Base-by-base conservation (phyloP, 2,888 invertebrate genomes). In the Pocota personata region DNA sequence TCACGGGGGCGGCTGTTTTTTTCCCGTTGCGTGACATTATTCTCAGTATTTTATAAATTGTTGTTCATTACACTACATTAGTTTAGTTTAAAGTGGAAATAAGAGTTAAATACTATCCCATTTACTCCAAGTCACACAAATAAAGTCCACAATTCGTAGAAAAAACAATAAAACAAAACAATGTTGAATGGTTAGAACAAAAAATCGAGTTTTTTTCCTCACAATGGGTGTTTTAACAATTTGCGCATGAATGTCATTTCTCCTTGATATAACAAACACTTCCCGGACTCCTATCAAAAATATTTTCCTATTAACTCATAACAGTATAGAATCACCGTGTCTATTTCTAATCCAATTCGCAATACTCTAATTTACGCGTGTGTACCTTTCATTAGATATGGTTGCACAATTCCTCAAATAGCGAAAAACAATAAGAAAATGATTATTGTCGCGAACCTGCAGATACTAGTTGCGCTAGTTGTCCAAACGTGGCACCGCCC, bases 151-250 rank as follows among this genome's bases (percentile, higher is more conserved):
- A 32, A 5, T 21, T n/a, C 0, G 21, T 30, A 37, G 35, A 14
- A n/a, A 8, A 19, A 35, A 24, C 24, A 48, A 16, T 21, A 30
- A 40, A 40, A 57, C 3, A 46, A 43, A 21, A 40, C 27, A 50
- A 77, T 77, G 77, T 43, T 77, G 19, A 77, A 77, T 60, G 77
- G 77, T 77, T 77, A 77, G 77, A 58, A 62, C 30, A 40, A 24
- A 14, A 4, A 2, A 4, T 21, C 14, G 24, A 24, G 4, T 35
- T 32, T 14, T 12, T 58, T 37, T 48, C 14, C 16, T 46, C 2
- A 27, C 14, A 32, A 8, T 27, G 10, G 19, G 62, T 30, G 16
- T 19, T 19, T 35, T 16, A 37, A 57, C n/a, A 60, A 16, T 69
- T 50, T 69, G 77, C 77, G 77, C 69, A 77, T 77, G 77, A 60